Conservation (phyloP, 2,113 vertebrate genomes). For the Rhizomys pruinosus region DNA sequence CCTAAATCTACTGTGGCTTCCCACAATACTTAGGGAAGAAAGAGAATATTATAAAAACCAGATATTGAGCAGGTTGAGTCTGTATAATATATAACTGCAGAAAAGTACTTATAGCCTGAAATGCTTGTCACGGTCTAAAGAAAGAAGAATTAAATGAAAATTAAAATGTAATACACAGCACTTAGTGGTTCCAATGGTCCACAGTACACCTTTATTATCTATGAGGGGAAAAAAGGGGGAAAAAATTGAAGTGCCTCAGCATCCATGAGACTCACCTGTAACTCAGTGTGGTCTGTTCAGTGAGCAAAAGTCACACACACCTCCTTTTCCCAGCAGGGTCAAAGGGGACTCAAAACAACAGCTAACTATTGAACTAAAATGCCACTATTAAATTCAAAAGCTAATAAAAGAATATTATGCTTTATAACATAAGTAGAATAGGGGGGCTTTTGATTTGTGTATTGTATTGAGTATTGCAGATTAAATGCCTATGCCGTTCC, state of each 20-base stretch:
- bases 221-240: not conserved
- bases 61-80: not conserved
- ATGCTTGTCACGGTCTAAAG: not conserved
- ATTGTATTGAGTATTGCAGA: not conserved
- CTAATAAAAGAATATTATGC: not conserved
- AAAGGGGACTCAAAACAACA: slow-evolving; percentile 7
- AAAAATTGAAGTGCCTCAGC: not conserved
- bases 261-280: not conserved
- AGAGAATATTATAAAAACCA: not conserved
- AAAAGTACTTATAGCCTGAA: not conserved
- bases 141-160: not conserved
- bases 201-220: not conserved
- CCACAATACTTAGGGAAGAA: not conserved
- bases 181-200: not conserved
- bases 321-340: not conserved
- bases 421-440: not conserved
- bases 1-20: not conserved
- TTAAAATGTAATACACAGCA: not conserved
- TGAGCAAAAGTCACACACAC: too few relatives aligned
- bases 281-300: not conserved
- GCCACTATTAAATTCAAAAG: slow-evolving; percentile 2
- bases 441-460: not conserved
- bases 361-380: not conserved
- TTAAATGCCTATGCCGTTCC: not conserved
- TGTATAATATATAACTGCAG: not conserved